Evolutionary conservation across 1,140 invertebrate genomes (phyloP).

Genomic region (Drosophila lacertosa): DNA sequence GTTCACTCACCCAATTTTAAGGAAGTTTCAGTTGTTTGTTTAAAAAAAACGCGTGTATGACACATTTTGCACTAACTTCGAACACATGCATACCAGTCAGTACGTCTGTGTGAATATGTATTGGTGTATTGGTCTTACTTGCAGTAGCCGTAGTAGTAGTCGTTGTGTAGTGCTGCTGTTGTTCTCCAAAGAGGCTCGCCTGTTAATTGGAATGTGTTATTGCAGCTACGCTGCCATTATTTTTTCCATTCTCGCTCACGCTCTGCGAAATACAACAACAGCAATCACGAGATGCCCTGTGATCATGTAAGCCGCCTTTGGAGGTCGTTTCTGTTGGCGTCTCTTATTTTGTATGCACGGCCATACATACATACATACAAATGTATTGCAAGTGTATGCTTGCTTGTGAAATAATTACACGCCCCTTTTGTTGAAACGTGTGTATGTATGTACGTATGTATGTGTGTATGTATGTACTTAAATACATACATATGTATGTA

Average conservation of each 20-base stretch:
- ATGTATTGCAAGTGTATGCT: background rate
- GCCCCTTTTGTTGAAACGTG: too few species aligned
- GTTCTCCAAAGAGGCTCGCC: constrained; percentile 32
- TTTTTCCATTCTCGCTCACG: constrained; percentile 10
- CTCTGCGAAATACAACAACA: constrained; percentile 3
- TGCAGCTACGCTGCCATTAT: constrained; percentile 19
- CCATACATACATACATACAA: background rate
- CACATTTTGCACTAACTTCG: constrained; percentile 2
- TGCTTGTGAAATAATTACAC: too few species aligned
- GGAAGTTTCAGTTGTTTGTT: constrained; percentile 14
- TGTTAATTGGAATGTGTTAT: constrained; percentile 7
- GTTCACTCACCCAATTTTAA: constrained; percentile 32
- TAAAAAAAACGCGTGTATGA: too few species aligned
- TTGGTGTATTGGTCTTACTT: background rate
- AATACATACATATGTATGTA: constrained; percentile 3
- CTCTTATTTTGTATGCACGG: background rate
- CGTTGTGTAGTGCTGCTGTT: background rate
- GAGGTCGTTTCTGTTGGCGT: background rate
- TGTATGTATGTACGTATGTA: too few species aligned
- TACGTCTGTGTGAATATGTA: background rate
- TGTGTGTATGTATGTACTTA: background rate
- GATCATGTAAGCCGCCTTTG: constrained; percentile 13
- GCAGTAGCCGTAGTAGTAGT: background rate
- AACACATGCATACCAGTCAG: background rate
- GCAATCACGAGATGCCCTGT: constrained; percentile 1